Evolutionary conservation across 2,888 invertebrate genomes (phyloP).

Genomic region (Lamellibrachia satsuma): DNA sequence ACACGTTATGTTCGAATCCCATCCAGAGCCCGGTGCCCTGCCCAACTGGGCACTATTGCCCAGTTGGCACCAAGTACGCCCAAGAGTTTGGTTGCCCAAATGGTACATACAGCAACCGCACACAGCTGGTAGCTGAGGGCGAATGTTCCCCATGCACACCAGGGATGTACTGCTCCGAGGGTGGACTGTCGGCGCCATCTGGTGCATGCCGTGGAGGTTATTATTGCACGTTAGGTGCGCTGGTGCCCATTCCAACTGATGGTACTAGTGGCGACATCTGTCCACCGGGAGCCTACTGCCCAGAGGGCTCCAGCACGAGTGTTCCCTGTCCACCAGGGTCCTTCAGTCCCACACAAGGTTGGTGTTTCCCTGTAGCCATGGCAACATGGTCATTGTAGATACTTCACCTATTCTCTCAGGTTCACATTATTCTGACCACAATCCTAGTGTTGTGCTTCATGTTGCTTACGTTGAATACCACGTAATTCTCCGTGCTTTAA

Average conservation of each 20-base stretch:
- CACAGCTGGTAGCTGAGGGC: conserved; percentile 42
- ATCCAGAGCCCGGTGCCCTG: conserved; percentile 59
- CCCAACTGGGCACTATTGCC: conserved; percentile 58
- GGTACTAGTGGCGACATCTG: conserved; percentile 55
- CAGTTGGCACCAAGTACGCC: conserved; percentile 51
- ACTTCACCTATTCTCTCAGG: background rate
- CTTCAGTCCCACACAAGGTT: conserved; percentile 54
- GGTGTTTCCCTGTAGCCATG: background rate
- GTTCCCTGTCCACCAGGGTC: conserved; percentile 57
- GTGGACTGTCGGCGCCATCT: conserved; percentile 34
- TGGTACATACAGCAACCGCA: conserved; percentile 50
- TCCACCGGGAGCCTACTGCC: conserved; percentile 56
- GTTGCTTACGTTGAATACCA: no score
- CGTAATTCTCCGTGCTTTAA: no score
- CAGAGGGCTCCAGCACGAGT: conserved; percentile 48
- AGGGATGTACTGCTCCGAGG: conserved; percentile 55
- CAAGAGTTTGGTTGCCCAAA: conserved; percentile 56
- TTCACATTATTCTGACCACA: no score
- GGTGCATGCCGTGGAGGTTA: conserved; percentile 48
- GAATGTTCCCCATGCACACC: conserved; percentile 56
- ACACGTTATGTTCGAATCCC: conserved; percentile 56
- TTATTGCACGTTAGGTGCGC: conserved; percentile 57
- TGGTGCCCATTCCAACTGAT: conserved; percentile 53
- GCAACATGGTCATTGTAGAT: background rate
- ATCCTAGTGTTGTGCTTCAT: no score